A percentile compares a stretch with the other conserved stretches of the same genome.
Conservation (phyloP, 1,140 invertebrate genomes). For the Trichogramma pretiosum region DNA sequence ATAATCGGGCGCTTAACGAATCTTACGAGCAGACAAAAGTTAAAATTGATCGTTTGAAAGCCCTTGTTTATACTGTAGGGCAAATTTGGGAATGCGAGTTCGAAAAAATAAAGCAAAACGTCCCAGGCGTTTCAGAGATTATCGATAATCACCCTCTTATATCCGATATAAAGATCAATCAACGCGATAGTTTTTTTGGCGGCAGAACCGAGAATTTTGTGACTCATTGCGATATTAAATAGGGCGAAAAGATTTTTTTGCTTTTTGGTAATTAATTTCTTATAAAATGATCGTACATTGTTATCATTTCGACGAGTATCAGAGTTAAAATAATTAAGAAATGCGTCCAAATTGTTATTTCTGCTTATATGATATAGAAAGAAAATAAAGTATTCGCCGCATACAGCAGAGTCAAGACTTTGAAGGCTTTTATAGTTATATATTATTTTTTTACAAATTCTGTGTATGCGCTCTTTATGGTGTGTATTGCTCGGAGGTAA, state of each 20-base stretch:
- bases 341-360: too few relatives aligned
- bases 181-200: conserved; percentile 29
- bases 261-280: too few relatives aligned
- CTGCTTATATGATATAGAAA: too few relatives aligned
- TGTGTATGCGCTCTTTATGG: too few relatives aligned
- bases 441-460: too few relatives aligned
- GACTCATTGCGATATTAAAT: conserved; percentile 23
- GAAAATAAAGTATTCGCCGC: too few relatives aligned
- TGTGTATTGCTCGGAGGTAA: too few relatives aligned
- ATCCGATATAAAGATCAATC: background rate
- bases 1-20: background rate
- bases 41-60: background rate
- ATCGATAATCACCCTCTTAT: background rate
- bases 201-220: conserved; percentile 32
- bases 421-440: too few relatives aligned
- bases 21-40: background rate
- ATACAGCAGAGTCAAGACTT: too few relatives aligned
- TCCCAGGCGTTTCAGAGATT: background rate
- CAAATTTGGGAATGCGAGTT: background rate
- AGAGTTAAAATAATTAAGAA: too few relatives aligned
- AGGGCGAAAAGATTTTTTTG: conserved; percentile 32
- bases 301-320: too few relatives aligned
- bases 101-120: background rate
- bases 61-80: background rate
- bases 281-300: too few relatives aligned